phyloP scores from a whole-genome alignment of 2,113 vertebrate species.

The Cyphomyrus discorhynchus region DNA sequence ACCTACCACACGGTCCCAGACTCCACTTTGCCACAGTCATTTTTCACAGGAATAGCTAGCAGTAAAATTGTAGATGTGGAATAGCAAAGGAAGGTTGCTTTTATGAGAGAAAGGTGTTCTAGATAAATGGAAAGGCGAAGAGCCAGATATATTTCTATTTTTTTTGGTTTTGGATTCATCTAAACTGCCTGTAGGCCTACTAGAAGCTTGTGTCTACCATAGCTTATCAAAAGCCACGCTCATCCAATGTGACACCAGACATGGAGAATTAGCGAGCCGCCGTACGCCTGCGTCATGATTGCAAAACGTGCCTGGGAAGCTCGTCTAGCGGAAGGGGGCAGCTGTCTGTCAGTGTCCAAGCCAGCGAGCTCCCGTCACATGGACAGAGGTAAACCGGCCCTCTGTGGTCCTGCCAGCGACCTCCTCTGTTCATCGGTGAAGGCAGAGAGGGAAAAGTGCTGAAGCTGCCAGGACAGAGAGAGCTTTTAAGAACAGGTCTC shows the following conservation, averaged over 20 bases:
- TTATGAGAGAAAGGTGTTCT: neutral
- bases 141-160: neutral
- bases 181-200: neutral
- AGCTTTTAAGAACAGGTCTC: constrained; percentile 22
- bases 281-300: no score
- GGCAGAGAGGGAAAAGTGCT: neutral
- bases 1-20: neutral
- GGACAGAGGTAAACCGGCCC: neutral
- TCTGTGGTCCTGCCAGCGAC: neutral
- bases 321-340: neutral
- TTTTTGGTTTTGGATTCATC: neutral
- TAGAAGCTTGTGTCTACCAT: no score
- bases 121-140: neutral
- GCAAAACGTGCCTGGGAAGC: neutral
- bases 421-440: neutral
- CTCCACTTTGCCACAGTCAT: neutral
- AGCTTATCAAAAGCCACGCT: neutral
- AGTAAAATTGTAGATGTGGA: neutral
- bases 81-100: neutral
- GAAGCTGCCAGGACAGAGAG: constrained; percentile 5
- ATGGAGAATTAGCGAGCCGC: neutral
- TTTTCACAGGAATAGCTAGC: neutral
- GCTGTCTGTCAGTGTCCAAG: neutral
- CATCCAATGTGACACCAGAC: neutral
- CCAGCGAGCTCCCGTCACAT: neutral